Conservation (phyloP, 2,797 vertebrate species). For the Erethizon dorsatum region DNA sequence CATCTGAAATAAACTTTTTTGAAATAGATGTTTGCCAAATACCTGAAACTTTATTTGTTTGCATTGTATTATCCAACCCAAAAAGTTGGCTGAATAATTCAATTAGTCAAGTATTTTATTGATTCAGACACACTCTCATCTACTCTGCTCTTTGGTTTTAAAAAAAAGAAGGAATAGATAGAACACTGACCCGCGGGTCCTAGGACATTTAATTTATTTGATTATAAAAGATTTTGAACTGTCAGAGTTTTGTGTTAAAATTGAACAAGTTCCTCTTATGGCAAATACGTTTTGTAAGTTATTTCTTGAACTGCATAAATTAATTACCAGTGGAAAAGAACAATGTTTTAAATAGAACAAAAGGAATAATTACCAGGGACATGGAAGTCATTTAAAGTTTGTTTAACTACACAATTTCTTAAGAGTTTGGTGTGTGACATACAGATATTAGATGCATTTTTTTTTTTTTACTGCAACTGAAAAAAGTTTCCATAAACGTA, state of each 20-base stretch:
- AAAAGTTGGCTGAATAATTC: not conserved
- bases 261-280: not conserved
- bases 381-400: not conserved
- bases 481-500: not conserved
- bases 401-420: not conserved
- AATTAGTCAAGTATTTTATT: not conserved
- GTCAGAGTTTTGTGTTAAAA: not conserved
- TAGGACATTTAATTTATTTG: not conserved
- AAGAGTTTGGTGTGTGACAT: not conserved
- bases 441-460: not conserved
- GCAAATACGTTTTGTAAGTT: conserved; percentile 4
- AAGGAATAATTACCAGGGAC: not conserved
- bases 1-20: not conserved
- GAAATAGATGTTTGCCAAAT: not conserved
- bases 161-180: not conserved
- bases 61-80: not conserved
- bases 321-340: not conserved
- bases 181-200: not conserved
- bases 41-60: not conserved
- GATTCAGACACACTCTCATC: not conserved
- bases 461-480: not conserved
- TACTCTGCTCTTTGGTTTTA: not conserved
- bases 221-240: not conserved
- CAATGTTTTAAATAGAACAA: not conserved
- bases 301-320: not conserved